Evolutionary conservation across 2,113 vertebrate species (phyloP).

Genomic region (Pterocles burchelli): DNA sequence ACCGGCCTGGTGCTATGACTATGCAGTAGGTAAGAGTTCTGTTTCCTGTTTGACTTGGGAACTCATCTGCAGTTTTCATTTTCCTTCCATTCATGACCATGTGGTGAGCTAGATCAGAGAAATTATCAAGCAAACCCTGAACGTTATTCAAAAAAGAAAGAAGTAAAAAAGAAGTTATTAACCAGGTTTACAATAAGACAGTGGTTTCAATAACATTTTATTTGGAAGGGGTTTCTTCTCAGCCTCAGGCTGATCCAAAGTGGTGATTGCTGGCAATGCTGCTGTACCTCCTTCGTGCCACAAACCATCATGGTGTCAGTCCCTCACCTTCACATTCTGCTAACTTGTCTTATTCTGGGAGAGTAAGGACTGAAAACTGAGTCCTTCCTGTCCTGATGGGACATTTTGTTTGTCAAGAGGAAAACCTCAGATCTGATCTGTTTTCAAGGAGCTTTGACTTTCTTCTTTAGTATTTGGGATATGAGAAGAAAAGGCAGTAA

Average conservation of each 20-base stretch:
- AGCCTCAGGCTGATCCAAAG: neutral
- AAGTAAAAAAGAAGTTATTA: neutral
- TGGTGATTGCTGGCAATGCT: neutral
- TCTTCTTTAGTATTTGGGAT: neutral
- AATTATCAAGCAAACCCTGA: neutral
- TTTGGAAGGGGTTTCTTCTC: neutral
- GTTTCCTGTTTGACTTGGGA: neutral
- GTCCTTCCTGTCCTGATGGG: neutral
- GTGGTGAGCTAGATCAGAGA: neutral
- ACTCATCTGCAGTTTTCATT: neutral
- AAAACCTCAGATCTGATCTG: neutral
- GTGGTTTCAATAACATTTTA: neutral
- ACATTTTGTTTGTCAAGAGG: neutral
- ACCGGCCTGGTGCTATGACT: neutral
- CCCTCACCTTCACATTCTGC: neutral
- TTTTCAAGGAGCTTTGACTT: neutral
- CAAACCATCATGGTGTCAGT: neutral
- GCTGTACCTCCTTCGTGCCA: accelerated
- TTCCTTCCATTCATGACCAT: neutral
- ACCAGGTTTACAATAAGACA: neutral
- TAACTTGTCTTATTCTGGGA: neutral
- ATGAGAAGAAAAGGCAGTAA: neutral
- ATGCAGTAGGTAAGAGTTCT: neutral
- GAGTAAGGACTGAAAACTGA: neutral
- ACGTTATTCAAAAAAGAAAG: neutral